A percentile compares a stretch with the other conserved stretches of the same genome.
Evolutionary conservation across 2,113 vertebrate genomes (phyloP).

Genomic region (Electrona antarctica): DNA sequence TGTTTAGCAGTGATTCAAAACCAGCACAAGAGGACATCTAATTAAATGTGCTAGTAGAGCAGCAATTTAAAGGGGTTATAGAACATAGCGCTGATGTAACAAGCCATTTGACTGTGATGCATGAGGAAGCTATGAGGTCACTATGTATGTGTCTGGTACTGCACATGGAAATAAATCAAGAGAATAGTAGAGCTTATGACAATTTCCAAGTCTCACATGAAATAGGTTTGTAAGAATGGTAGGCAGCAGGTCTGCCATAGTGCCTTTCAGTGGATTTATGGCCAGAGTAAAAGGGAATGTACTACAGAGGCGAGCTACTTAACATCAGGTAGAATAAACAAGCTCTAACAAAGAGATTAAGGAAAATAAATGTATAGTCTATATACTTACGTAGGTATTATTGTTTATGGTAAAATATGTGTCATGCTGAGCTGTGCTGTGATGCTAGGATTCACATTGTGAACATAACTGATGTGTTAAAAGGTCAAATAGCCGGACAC

Average conservation of each 20-base stretch:
- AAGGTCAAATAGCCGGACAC: conserved; percentile 10
- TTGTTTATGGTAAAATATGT: conserved; percentile 32
- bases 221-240: no score
- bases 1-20: neutral
- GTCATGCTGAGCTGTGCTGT: conserved; percentile 11
- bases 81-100: neutral
- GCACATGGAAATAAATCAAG: no score
- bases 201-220: no score
- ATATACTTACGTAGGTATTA: conserved; percentile 14
- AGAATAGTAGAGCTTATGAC: no score
- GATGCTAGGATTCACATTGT: conserved; percentile 23
- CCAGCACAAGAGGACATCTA: neutral
- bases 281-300: neutral
- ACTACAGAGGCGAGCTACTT: conserved; percentile 6
- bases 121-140: no score
- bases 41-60: neutral
- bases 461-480: conserved; percentile 27
- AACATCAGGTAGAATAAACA: conserved; percentile 26
- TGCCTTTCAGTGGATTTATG: conserved; percentile 10
- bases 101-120: neutral
- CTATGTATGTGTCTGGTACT: no score
- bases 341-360: neutral
- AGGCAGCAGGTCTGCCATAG: neutral
- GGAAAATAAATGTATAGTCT: neutral
- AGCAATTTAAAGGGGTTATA: neutral